Evolutionary conservation across 2,888 invertebrate genomes (phyloP), one percentile per base, ranked within the genome.

Genomic region (Pherbina coryleti): DNA sequence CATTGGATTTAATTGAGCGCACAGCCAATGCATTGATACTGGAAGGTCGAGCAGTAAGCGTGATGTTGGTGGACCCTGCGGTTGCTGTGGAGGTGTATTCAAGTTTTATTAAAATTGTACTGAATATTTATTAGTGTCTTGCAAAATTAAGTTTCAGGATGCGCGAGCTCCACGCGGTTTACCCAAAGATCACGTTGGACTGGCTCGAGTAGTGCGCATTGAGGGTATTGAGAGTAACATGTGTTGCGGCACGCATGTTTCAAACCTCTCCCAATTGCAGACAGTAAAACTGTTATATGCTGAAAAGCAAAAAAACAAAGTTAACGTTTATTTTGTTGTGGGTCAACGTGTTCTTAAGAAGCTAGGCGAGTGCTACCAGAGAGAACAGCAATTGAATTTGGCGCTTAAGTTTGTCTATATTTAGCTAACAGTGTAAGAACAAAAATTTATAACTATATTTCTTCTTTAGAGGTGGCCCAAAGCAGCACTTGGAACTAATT

Each of bases 201-300:
- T 93, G 31, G 93, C 96, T 17, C 91, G 97, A 73, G 93, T 97
- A 3, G 92, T 97, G 51, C 92, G 92, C 73, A 97, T 97, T 78
- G 93, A 93, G 51, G 93, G 93, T 25, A 89, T 96, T 66, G 96
- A 97, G 82, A 92, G 93, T 78, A 95, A 95, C 84, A 93, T 96
- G 92, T 97, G 97, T 86, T 97, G 97, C 89, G 97, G 97, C 1
- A 97, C 97, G 0, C 97, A 97, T 86, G 95, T 97, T 0, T 91
- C 92, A 5, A 95, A 94, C 88, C 90, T 96, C 44, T 92, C 92
- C 77, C 93, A 94, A 86, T 87, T 94, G 22, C 94, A 94, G 91
- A 90, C 91, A 44, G 90, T 94, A 34, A 94, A 94, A 85, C 84
- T 96, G 62, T 86, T 95, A 17, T 92, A 93, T 73, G 90, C 90